Percentiles rank a stretch among this genome's conserved stretches.
phyloP scores from a whole-genome alignment of 2,113 vertebrate genomes.

The Hydropotes inermis region DNA sequence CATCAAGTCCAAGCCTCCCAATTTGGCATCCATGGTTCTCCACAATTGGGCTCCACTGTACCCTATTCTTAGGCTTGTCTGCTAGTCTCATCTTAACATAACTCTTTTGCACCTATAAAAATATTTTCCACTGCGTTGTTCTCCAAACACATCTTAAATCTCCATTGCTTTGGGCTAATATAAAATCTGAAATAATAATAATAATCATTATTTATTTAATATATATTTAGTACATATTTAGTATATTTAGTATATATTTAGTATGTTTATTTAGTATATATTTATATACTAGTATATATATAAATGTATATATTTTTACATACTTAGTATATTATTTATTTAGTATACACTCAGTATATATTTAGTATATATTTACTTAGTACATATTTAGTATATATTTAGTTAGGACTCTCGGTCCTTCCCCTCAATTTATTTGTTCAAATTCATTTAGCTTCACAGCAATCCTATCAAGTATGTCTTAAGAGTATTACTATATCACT shows the following conservation, averaged over 20 bases:
- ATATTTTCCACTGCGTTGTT: neutral
- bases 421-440: neutral
- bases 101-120: neutral
- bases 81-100: neutral
- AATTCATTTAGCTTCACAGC: neutral
- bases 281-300: neutral
- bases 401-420: neutral
- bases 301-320: no score
- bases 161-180: neutral
- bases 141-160: neutral
- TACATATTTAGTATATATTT: neutral
- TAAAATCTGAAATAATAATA: neutral
- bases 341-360: neutral
- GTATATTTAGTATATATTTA: neutral
- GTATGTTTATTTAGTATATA: no score
- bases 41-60: neutral
- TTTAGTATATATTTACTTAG: neutral
- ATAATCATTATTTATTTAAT: neutral
- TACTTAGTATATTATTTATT: neutral
- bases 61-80: neutral
- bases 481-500: neutral
- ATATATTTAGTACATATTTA: neutral
- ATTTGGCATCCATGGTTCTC: neutral
- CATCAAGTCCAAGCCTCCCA: neutral
- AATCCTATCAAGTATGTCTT: neutral